These are phyloP conservation scores for Nanorana parkeri DNA, from an alignment of 2,113 vertebrate genomes.

Conservation along the genomic window DNA sequence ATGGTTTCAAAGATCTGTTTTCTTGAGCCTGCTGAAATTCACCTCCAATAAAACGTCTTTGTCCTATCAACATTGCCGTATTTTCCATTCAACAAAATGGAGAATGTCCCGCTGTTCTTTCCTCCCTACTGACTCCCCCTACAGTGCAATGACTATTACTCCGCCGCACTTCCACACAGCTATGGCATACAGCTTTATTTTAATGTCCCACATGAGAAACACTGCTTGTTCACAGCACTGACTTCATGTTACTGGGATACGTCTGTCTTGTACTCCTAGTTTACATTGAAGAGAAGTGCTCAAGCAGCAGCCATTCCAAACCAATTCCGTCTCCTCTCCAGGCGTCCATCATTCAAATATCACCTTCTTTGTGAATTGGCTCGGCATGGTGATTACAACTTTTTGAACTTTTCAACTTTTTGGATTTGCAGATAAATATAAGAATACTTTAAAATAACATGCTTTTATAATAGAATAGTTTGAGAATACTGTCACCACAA, in stretches of 20 bases:
- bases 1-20: constrained; percentile 42
- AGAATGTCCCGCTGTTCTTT: constrained; percentile 51
- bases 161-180: constrained; percentile 40
- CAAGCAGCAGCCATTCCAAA: constrained; percentile 21
- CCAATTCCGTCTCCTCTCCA: constrained; percentile 1
- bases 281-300: background rate
- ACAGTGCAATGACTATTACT: constrained; percentile 54
- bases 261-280: constrained; percentile 10
- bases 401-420: too few species aligned
- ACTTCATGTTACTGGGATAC: constrained; percentile 23
- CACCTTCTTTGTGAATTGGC: background rate
- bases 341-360: background rate
- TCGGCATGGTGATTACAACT: background rate
- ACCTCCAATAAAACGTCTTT: constrained; percentile 46
- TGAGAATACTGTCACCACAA: too few species aligned
- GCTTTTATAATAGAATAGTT: too few species aligned
- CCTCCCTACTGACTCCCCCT: constrained; percentile 52
- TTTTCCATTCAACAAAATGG: constrained; percentile 50
- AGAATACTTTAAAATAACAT: too few species aligned
- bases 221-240: constrained; percentile 29
- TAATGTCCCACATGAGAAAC: constrained; percentile 51
- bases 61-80: constrained; percentile 51
- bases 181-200: constrained; percentile 46
- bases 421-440: too few species aligned
- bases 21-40: constrained; percentile 50